A percentile compares a stretch with the other conserved stretches of the same genome.
Evolutionary conservation across 1,140 invertebrate species (phyloP).

Genomic region (Drosophila nigrodunni): DNA sequence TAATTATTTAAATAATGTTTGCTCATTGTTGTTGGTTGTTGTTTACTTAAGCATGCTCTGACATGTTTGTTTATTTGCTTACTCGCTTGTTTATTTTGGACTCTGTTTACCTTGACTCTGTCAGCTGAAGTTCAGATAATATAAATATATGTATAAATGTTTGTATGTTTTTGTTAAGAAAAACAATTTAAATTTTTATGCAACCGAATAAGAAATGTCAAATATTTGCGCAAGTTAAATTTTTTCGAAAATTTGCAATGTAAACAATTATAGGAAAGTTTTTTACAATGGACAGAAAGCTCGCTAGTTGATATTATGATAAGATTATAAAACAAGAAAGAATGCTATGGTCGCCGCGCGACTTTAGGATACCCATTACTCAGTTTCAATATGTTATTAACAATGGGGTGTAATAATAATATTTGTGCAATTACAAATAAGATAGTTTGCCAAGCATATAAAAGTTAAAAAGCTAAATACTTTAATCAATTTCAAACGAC

Average conservation of each 20-base stretch:
- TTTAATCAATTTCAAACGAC: no score
- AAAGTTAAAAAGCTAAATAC: no score
- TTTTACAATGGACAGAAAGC: background rate
- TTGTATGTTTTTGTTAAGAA: background rate
- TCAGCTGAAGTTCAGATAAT: slow-evolving; percentile 57
- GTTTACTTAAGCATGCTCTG: slow-evolving; percentile 42
- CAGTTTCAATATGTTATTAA: no score
- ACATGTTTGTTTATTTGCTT: slow-evolving; percentile 66
- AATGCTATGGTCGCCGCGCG: no score
- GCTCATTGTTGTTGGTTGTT: slow-evolving; percentile 24
- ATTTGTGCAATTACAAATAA: no score
- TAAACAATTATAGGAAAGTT: background rate
- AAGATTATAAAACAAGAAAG: no score
- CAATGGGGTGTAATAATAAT: no score
- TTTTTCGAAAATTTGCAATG: background rate
- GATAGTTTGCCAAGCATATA: no score
- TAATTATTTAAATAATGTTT: slow-evolving; percentile 71
- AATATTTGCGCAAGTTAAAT: slow-evolving; percentile 13
- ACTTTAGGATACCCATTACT: no score
- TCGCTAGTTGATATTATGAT: background rate
- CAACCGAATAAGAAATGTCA: slow-evolving; percentile 4
- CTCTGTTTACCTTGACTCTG: slow-evolving; percentile 61
- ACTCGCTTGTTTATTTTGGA: slow-evolving; percentile 54
- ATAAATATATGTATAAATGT: slow-evolving; percentile 1
- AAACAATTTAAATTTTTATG: background rate